Conservation (phyloP, 2,888 invertebrate species). For the Pollenia labialis region DNA sequence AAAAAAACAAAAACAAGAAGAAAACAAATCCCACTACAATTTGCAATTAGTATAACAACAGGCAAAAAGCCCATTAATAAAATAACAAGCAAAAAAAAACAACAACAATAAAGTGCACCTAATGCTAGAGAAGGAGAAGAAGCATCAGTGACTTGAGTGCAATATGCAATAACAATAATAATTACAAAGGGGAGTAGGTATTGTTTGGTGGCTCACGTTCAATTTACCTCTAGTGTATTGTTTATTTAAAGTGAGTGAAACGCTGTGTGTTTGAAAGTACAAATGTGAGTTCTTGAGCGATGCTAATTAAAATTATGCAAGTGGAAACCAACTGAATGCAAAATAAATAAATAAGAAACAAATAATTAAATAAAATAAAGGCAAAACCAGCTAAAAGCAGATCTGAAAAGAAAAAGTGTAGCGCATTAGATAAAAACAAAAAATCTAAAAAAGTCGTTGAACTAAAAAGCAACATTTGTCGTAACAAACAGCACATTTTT, state of each 20-base stretch:
- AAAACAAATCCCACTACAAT: constrained; percentile 49
- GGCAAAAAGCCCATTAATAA: constrained; percentile 10
- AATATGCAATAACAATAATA: constrained; percentile 24
- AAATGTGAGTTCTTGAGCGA: constrained; percentile 5
- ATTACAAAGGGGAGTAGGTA: background rate
- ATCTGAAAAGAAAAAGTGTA: background rate
- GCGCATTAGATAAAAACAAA: background rate
- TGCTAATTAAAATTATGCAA: constrained; percentile 70
- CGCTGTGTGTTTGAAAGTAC: background rate
- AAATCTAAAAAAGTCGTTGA: constrained; percentile 39
- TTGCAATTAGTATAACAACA: constrained; percentile 37
- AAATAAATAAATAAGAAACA: constrained; percentile 26
- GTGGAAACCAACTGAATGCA: constrained; percentile 58
- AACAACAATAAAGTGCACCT: background rate
- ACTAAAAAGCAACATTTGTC: constrained; percentile 17
- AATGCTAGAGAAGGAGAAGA: background rate
- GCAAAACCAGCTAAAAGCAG: background rate
- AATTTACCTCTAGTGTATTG: constrained; percentile 6
- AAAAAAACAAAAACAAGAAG: constrained; percentile 4
- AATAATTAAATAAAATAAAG: constrained; percentile 37
- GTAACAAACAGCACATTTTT: background rate
- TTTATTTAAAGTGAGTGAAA: constrained; percentile 11
- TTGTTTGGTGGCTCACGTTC: background rate
- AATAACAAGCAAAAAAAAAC: background rate
- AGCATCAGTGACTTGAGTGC: constrained; percentile 4